Conservation (phyloP, 2,113 vertebrate genomes). For the Zootoca vivipara region DNA sequence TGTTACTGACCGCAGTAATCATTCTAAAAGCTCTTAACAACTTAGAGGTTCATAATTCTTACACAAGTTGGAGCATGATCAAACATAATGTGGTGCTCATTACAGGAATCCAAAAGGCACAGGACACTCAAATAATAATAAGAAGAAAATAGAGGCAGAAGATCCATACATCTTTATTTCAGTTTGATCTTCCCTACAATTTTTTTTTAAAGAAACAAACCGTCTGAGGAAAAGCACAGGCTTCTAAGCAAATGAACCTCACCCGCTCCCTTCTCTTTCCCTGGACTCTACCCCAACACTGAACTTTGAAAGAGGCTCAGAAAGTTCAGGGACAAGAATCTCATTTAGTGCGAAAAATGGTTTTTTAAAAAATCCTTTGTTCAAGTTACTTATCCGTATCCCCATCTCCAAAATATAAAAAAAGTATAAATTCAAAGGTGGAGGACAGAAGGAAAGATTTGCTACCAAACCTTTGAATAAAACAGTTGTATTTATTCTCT, state of each 20-base stretch:
- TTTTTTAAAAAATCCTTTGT: neutral
- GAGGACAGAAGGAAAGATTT: neutral
- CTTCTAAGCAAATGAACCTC: constrained; percentile 4
- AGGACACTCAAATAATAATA: neutral
- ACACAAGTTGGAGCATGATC: neutral
- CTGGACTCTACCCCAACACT: neutral
- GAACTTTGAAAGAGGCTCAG: constrained; percentile 24
- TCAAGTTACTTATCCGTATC: neutral
- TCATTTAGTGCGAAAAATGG: constrained; percentile 2
- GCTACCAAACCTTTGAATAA: constrained; percentile 55
- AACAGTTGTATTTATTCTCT: constrained; percentile 59
- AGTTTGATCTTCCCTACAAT: neutral
- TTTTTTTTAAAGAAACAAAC: neutral
- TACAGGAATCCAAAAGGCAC: neutral
- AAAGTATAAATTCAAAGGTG: constrained; percentile 24
- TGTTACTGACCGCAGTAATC: neutral
- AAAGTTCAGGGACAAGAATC: constrained; percentile 16
- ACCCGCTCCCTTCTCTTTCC: neutral
- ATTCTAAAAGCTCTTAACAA: neutral
- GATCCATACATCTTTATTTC: constrained; percentile 47
- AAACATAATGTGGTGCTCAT: neutral
- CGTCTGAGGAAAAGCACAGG: constrained; percentile 5
- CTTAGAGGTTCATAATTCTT: neutral
- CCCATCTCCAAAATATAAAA: constrained; percentile 20
- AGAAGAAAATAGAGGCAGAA: neutral